Percentiles rank a stretch among this genome's conserved stretches.
phyloP scores from a whole-genome alignment of 2,888 invertebrate genomes.

The Zhuqinia jingwanae region DNA sequence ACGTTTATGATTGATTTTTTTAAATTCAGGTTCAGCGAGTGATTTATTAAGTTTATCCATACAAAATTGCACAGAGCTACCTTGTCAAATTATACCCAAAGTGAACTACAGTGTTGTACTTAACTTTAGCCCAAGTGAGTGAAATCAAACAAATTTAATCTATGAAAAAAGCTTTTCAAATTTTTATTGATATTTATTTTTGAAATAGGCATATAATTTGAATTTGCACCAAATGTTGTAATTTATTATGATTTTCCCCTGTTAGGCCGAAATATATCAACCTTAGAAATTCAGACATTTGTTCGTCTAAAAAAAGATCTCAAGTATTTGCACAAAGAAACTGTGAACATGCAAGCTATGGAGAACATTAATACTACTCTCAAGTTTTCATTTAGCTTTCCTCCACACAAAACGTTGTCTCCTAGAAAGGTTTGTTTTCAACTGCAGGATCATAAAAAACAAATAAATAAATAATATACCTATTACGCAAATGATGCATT shows the following conservation, averaged over 20 bases:
- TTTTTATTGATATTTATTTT: neutral
- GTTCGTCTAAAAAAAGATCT: constrained; percentile 34
- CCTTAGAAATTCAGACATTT: constrained; percentile 52
- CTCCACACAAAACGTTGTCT: constrained; percentile 26
- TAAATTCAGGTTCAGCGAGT: constrained; percentile 62
- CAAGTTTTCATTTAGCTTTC: constrained; percentile 49
- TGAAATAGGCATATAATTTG: neutral
- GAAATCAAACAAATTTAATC: neutral
- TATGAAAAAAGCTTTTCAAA: too few relatives aligned
- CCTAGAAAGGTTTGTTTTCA: constrained; percentile 25
- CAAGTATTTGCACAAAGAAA: constrained; percentile 52
- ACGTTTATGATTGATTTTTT: too few relatives aligned
- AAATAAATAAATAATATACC: neutral
- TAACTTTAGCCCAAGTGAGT: constrained; percentile 46
- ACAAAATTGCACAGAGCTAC: constrained; percentile 49
- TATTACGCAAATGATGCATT: too few relatives aligned
- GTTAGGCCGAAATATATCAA: constrained; percentile 46
- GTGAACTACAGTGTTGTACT: constrained; percentile 45
- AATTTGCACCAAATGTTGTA: too few relatives aligned
- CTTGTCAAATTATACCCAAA: constrained; percentile 44
- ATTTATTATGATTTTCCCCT: too few relatives aligned
- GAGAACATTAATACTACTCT: constrained; percentile 30
- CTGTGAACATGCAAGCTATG: neutral
- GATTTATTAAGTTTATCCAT: constrained; percentile 6
- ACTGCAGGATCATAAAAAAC: too few relatives aligned